Conservation (phyloP, 2,797 vertebrate genomes). For the Capromys pilorides region DNA sequence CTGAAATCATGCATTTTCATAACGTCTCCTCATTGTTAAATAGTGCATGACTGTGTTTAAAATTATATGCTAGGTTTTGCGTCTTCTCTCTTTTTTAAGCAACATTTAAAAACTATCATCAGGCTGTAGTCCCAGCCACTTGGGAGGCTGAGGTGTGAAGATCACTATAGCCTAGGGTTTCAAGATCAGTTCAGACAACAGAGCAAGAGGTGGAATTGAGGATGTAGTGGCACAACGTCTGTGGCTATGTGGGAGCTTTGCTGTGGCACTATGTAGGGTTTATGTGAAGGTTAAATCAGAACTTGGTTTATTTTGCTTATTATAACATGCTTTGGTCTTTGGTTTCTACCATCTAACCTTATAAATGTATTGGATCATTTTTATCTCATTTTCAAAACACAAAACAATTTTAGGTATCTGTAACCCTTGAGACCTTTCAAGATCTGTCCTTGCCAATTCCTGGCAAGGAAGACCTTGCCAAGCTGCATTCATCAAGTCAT, state of each 20-base stretch:
- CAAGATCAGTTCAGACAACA: neutral
- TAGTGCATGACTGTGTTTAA: neutral
- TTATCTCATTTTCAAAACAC: conserved; percentile 63
- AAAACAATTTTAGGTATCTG: conserved; percentile 91
- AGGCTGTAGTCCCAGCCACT: neutral
- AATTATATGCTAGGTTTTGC: neutral
- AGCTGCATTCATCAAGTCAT: conserved; percentile 96
- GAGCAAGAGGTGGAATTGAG: neutral
- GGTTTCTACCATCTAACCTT: conserved; percentile 49
- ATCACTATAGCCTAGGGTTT: neutral
- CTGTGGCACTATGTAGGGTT: neutral
- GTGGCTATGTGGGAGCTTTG: neutral
- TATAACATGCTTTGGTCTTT: conserved; percentile 64
- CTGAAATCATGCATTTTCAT: neutral
- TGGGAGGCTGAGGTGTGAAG: neutral
- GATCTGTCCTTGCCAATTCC: conserved; percentile 99
- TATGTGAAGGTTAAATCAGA: conserved; percentile 34
- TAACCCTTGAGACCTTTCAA: conserved; percentile 99
- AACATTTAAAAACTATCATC: neutral
- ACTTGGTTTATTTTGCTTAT: conserved; percentile 8
- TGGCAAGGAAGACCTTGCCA: conserved; percentile 98
- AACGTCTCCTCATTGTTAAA: neutral
- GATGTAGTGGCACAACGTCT: neutral
- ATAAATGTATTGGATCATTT: conserved; percentile 70
- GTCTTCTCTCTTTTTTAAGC: neutral